Base-by-base conservation (phyloP, 35 echinoderm and acorn worm species). In the Heliocidaris tuberculata region DNA sequence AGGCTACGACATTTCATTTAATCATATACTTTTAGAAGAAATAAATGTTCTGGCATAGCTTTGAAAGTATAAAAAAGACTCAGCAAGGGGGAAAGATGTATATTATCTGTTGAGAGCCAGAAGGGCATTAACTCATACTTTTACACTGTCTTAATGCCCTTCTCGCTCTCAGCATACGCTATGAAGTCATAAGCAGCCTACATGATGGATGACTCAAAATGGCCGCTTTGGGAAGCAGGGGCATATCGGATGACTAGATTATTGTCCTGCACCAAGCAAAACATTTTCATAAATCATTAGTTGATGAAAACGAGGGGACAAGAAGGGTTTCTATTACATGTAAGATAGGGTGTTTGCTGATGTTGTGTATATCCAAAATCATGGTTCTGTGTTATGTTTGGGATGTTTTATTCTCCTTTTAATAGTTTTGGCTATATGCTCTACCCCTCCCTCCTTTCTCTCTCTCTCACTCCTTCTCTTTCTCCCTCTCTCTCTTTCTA, bases 221-320 rank as follows among this genome's bases (percentile, higher is more conserved):
- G 65, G 65, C 65, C 65, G 65, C 19, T 24, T 21, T 78, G 65
- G 65, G 65, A 78, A 78, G 65, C 7, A 24, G 27, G 65, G 1
- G 65, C 65, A 19, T 21, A 78, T 78, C 65, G 65, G 65, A 78
- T 78, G 65, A 78, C 65, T 5, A 78, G 65, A 78, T 78, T 19
- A 78, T 78, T 78, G 65, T 78, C 65, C 2, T 78, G 52, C 7
- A 4, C 65, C 65, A 78, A 78, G 65, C 65, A 78, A 78, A 78
- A 78, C 65, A 78, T 78, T 78, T 78, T 78, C 65, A 78, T 78
- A 78, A 78, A 78, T 78, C 65, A 78, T 78, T 78, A 27, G 21
- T 78, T 78, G 65, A 78, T 78, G 65, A 78, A n/a, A 27, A 78
- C 7, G 7, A 19, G 65, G 27, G 15, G 65, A 78, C 27, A 0